Percentiles rank a stretch among this genome's conserved stretches.
Conservation (phyloP, 2,888 invertebrate genomes). For the Dryococelus australis region DNA sequence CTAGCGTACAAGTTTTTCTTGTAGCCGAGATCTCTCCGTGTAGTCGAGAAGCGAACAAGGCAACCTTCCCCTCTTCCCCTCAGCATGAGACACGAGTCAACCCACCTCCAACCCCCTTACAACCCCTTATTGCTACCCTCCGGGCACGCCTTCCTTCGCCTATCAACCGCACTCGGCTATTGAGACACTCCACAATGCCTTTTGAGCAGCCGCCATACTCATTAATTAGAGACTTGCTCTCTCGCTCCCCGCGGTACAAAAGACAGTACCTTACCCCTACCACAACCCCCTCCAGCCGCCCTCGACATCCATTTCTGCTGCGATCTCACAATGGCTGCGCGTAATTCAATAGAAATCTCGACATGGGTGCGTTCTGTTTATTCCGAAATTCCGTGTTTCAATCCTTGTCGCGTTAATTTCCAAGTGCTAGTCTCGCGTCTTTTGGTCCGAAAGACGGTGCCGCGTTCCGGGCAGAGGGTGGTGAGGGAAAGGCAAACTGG, state of each 20-base stretch:
- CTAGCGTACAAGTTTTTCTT: too few relatives aligned
- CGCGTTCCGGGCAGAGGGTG: too few relatives aligned
- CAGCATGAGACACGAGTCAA: too few relatives aligned
- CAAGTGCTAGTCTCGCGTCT: background rate
- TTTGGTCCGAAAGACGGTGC: too few relatives aligned
- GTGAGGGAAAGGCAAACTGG: too few relatives aligned
- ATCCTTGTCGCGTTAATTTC: background rate
- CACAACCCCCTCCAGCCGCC: background rate
- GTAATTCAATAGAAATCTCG: slow-evolving; percentile 2
- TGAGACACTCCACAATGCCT: slow-evolving; percentile 11
- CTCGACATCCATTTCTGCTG: background rate
- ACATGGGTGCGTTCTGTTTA: background rate
- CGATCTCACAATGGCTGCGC: background rate
- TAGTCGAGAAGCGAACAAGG: background rate
- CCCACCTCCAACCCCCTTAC: too few relatives aligned
- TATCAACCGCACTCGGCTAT: background rate
- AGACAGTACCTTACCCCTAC: background rate
- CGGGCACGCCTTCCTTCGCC: background rate
- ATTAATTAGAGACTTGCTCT: background rate
- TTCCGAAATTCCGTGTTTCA: background rate
- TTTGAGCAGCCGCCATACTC: background rate
- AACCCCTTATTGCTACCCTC: background rate
- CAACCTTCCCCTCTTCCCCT: background rate
- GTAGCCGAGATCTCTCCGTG: background rate
- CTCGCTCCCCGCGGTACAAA: background rate